Conservation (phyloP, 2,113 vertebrate species). For the Phocoena phocoena region DNA sequence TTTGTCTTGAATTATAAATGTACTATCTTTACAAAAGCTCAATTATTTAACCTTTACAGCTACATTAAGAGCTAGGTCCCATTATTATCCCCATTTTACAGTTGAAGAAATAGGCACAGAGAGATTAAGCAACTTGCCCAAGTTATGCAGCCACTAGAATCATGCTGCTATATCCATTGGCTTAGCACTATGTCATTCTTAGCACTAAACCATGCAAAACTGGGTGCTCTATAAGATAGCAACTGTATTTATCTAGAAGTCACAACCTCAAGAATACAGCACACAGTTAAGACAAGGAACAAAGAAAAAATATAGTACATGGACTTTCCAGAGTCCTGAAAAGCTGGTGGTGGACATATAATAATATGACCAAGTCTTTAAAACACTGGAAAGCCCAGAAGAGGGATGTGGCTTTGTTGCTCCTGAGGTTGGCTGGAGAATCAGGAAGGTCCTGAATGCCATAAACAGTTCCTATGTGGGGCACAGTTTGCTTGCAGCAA, state of each 20-base stretch:
- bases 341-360: not conserved
- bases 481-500: not conserved
- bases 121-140: not conserved
- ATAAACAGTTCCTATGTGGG: not conserved
- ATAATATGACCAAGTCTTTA: not conserved
- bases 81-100: not conserved
- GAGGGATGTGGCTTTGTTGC: not conserved
- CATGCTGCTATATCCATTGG: not conserved
- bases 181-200: not conserved
- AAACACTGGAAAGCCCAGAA: not conserved
- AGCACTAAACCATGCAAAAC: not conserved
- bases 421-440: not conserved
- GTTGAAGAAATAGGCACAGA: not conserved
- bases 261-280: not conserved
- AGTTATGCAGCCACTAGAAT: not conserved
- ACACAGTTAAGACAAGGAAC: not conserved
- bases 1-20: not conserved
- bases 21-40: not conserved
- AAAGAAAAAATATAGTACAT: not conserved
- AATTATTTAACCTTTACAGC: not conserved
- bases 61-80: not conserved
- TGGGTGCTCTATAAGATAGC: not conserved
- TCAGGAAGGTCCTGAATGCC: not conserved
- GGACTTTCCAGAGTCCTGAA: not conserved
- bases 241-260: not conserved